Base-by-base conservation (phyloP, 2,113 vertebrate genomes). In the Python bivittatus region DNA sequence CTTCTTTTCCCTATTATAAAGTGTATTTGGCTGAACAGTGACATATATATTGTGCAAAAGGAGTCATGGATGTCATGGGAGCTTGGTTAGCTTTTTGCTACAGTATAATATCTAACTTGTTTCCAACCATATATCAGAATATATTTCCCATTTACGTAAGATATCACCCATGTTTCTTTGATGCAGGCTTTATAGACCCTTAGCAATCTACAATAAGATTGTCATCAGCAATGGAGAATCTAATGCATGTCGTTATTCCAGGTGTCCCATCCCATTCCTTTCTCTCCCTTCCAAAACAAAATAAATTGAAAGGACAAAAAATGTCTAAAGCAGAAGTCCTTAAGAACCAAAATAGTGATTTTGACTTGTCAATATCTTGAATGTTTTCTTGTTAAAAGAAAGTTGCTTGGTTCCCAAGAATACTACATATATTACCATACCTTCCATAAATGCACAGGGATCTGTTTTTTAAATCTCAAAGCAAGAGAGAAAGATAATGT, bases 1-100 rank as follows among this genome's bases (percentile, higher is more conserved):
- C 94, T 93, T 94, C 93, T 93, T 91, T 93, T 60, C 94, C 72
- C 56, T 94, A 88, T 90, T 93, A 95, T 94, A 88, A 95, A 95
- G 91, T 92, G 89, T 89, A 94, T 93, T 92, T 94, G 93, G n/a
- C 54, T 88, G 92, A 93, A 44, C 61, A 95, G 20, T 94, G 92
- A 84, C 68, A 84, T 93, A 92, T 85, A 91, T 58, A 92, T 84
- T 89, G 95, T 95, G 94, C 84, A 95, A 86, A 92, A 96, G 91
- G 60, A 86, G 92, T 86, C n/a, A 15, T 92, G 64, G 17, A 4
- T 93, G 58, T 92, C 84, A 44, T 53, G 0, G 68, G 20, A 88
- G 85, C 92, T 95, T 93, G 94, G 33, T 90, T 93, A 92, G 38
- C 2, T 29, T 0, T 79, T 91, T 91, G 33, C 42, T 3, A 0